A percentile compares a stretch with the other conserved stretches of the same genome.
Evolutionary conservation across 2,888 invertebrate species (phyloP).

Genomic region (Macrophya annulata): DNA sequence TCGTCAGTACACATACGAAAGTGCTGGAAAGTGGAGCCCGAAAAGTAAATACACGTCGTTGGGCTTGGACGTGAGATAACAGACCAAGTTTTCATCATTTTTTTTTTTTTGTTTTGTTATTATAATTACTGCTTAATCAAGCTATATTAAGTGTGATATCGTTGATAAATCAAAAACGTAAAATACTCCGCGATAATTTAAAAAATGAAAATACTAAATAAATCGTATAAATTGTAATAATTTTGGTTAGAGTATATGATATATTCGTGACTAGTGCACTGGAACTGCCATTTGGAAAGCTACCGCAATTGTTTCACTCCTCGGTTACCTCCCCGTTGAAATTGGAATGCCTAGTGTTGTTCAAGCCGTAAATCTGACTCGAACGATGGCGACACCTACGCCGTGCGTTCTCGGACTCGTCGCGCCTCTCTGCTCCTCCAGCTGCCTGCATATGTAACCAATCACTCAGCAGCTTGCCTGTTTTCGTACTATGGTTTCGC

Average conservation of each 20-base stretch:
- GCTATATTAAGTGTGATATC: neutral
- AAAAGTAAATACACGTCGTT: constrained; percentile 23
- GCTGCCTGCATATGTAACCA: constrained; percentile 56
- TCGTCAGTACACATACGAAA: constrained; percentile 14
- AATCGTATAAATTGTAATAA: neutral
- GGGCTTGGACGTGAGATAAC: constrained; percentile 6
- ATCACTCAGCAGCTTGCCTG: constrained; percentile 55
- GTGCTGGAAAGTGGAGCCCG: constrained; percentile 26
- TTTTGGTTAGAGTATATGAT: neutral
- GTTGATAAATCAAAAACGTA: neutral
- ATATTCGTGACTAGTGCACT: neutral
- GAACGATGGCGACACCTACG: constrained; percentile 53
- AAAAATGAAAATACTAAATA: neutral
- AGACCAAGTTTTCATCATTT: neutral
- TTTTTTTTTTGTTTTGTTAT: neutral
- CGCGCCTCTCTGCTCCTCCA: constrained; percentile 50
- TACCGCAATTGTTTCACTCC: neutral
- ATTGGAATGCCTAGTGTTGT: constrained; percentile 32
- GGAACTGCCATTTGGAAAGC: constrained; percentile 28
- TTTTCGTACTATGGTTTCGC: constrained; percentile 56
- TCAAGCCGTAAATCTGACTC: constrained; percentile 32
- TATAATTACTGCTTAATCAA: neutral
- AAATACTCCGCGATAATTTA: neutral
- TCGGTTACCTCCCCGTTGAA: neutral
- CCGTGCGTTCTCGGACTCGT: constrained; percentile 39